Percentiles rank a stretch among this genome's conserved stretches.
Evolutionary conservation across 2,888 invertebrate species (phyloP).

Genomic region (Pyrochroa serraticornis): DNA sequence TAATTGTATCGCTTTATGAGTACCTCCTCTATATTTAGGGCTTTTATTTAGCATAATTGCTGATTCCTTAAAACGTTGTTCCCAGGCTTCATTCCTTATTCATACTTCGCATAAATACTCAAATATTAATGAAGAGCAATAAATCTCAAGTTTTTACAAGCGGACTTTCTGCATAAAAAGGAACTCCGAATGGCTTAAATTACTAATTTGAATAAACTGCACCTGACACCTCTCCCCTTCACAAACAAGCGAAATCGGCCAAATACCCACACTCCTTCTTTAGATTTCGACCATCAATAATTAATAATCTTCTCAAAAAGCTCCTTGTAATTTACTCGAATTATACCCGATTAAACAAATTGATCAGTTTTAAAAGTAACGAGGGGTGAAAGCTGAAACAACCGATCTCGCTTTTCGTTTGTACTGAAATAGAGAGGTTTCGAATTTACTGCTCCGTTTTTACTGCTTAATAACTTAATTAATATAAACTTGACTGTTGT

Average conservation of each 20-base stretch:
- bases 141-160: constrained; percentile 27
- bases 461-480: constrained; percentile 31
- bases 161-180: constrained; percentile 24
- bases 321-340: too few species aligned
- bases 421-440: constrained; percentile 14
- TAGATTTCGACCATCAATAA: not conserved
- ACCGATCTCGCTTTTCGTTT: constrained; percentile 12
- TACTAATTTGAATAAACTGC: constrained; percentile 29
- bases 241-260: constrained; percentile 1
- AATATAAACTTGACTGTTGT: constrained; percentile 27
- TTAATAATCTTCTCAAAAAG: not conserved
- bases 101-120: constrained; percentile 29
- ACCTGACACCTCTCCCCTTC: constrained; percentile 2
- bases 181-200: constrained; percentile 20
- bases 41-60: constrained; percentile 28
- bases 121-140: constrained; percentile 32
- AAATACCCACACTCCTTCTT: not conserved
- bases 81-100: constrained; percentile 29
- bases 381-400: constrained; percentile 9
- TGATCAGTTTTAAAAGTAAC: too few species aligned
- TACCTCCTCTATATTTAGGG: constrained; percentile 26
- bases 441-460: constrained; percentile 23
- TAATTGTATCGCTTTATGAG: constrained; percentile 28
- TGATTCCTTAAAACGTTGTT: constrained; percentile 30
- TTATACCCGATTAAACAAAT: too few species aligned